Evolutionary conservation across 2,888 invertebrate species (phyloP).

Genomic region (Drosophila setosimentum): DNA sequence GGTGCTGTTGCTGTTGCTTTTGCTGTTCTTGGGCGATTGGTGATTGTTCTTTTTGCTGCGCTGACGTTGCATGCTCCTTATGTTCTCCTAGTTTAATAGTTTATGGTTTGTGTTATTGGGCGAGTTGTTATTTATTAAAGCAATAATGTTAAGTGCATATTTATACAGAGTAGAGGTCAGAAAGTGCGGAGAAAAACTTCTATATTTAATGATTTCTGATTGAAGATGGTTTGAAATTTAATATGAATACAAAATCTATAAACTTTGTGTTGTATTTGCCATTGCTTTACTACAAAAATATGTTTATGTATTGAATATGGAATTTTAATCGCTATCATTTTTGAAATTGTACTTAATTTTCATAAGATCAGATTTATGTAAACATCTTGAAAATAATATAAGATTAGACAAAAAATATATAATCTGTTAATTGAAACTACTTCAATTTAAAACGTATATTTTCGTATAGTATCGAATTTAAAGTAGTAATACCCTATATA

Average conservation of each 20-base stretch:
- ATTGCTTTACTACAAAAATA: neutral
- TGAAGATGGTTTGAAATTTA: neutral
- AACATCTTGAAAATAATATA: neutral
- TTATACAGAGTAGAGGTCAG: neutral
- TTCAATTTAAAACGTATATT: neutral
- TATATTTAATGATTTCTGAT: neutral
- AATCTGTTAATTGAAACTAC: neutral
- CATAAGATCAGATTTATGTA: neutral
- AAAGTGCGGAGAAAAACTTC: neutral
- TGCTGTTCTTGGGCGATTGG: conserved; percentile 40
- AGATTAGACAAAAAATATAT: neutral
- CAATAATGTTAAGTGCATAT: conserved; percentile 11
- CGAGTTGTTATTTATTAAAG: conserved; percentile 7
- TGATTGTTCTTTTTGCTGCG: conserved; percentile 41
- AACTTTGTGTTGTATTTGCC: neutral
- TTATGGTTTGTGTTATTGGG: conserved; percentile 34
- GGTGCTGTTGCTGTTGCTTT: conserved; percentile 36
- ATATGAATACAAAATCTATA: neutral
- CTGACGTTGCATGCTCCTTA: conserved; percentile 56
- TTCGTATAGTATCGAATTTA: neutral
- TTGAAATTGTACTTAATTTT: neutral
- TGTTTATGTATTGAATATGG: neutral
- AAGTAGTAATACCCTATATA: neutral
- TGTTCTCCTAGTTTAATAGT: conserved; percentile 55
- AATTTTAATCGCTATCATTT: neutral